These are phyloP conservation scores for Gallinago paraguaiae DNA, from an alignment of 2,113 vertebrate species.

Conservation along the genomic window DNA sequence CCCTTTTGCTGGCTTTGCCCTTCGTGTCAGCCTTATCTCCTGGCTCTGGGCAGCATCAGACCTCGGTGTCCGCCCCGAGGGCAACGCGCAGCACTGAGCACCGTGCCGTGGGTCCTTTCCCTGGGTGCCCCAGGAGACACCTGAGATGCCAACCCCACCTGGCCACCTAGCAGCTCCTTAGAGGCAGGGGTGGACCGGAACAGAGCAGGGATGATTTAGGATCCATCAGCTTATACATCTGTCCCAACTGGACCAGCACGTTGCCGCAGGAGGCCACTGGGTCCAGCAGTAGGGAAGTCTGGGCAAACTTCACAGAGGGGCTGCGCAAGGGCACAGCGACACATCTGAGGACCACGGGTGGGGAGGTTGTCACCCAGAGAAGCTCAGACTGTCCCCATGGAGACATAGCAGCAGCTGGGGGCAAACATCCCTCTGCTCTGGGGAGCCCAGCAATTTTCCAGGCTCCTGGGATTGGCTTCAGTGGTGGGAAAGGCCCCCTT, in stretches of 20 bases:
- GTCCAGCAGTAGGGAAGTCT: neutral
- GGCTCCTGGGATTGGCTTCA: neutral
- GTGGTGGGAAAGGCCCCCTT: neutral
- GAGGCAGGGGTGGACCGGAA: neutral
- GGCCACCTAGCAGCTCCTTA: neutral
- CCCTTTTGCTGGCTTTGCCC: neutral
- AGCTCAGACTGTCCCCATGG: neutral
- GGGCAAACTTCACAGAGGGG: neutral
- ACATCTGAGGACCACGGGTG: neutral
- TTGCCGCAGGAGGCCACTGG: neutral
- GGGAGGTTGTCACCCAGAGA: neutral
- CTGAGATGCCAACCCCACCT: neutral
- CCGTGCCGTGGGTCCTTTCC: neutral
- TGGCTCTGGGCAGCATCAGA: neutral
- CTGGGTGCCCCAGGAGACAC: neutral
- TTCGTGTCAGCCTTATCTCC: conserved; percentile 23
- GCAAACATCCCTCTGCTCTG: neutral
- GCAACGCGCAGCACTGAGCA: neutral
- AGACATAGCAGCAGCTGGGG: neutral
- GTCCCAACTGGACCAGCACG: accelerated
- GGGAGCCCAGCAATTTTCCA: neutral
- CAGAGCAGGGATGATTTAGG: neutral
- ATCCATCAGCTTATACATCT: neutral
- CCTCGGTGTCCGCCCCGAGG: neutral
- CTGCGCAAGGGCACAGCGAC: neutral